These are phyloP conservation scores for Itoplectis maculator DNA, from an alignment of 2,888 invertebrate genomes.

Conservation along the genomic window DNA sequence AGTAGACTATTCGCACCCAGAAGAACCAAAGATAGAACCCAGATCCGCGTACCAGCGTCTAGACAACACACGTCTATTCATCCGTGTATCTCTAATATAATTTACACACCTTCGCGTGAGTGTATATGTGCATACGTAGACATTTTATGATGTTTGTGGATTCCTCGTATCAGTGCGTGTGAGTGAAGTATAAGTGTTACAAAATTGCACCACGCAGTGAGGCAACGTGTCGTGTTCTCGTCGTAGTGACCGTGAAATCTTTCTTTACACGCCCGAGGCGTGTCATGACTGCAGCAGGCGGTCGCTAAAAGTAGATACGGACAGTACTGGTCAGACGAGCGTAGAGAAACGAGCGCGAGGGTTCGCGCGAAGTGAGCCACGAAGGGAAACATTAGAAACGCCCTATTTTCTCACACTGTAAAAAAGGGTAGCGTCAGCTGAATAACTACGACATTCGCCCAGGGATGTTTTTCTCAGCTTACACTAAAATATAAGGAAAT, in stretches of 20 bases:
- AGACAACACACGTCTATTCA: conserved; percentile 22
- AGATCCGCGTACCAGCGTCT: conserved; percentile 24
- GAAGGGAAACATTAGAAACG: not conserved
- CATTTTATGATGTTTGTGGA: conserved; percentile 24
- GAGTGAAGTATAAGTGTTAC: conserved; percentile 7
- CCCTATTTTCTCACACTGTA: not conserved
- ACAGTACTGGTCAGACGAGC: conserved; percentile 31
- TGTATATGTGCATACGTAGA: conserved; percentile 4
- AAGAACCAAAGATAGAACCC: conserved; percentile 63
- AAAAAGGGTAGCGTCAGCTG: too few relatives aligned
- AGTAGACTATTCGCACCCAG: conserved; percentile 50
- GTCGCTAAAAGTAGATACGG: conserved; percentile 59
- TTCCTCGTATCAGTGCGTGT: not conserved
- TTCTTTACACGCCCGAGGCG: conserved; percentile 30
- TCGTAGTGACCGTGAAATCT: conserved; percentile 57
- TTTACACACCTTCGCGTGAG: not conserved
- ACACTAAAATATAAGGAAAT: too few relatives aligned
- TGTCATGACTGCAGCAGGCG: conserved; percentile 19
- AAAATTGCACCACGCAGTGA: conserved; percentile 20
- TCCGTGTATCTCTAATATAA: conserved; percentile 3
- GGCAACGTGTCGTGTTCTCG: not conserved
- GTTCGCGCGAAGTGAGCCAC: not conserved
- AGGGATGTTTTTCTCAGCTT: too few relatives aligned
- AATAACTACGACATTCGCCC: too few relatives aligned
- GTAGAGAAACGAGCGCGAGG: conserved; percentile 12